Conservation (phyloP, 2,113 vertebrate genomes). For the Marmota monax region DNA sequence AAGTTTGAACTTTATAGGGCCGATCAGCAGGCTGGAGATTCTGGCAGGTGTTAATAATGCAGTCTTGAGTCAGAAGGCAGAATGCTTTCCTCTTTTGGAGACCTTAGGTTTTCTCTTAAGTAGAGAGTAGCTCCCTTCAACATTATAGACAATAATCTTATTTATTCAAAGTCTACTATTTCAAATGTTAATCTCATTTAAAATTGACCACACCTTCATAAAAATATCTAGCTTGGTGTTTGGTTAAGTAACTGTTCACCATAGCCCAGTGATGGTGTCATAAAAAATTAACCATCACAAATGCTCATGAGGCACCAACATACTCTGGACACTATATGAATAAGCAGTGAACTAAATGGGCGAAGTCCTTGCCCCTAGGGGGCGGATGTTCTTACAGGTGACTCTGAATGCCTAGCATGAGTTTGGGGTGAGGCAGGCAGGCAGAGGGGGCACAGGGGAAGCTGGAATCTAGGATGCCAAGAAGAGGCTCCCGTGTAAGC, state of each 20-base stretch:
- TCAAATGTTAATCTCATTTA: too few species aligned
- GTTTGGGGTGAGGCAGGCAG: background rate
- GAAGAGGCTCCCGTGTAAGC: background rate
- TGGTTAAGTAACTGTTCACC: too few species aligned
- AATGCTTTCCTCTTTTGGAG: too few species aligned
- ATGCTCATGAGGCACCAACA: background rate
- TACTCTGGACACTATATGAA: background rate
- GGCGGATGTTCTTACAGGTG: background rate
- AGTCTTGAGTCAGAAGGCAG: background rate
- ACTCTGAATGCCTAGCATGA: background rate
- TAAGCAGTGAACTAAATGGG: background rate
- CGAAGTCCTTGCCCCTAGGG: background rate
- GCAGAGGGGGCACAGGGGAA: too few species aligned
- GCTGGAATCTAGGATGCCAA: too few species aligned
- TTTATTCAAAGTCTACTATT: too few species aligned
- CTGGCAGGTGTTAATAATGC: background rate
- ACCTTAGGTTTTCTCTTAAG: too few species aligned
- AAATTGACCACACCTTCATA: too few species aligned
- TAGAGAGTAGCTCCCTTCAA: too few species aligned
- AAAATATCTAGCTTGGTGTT: too few species aligned
- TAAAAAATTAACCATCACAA: background rate
- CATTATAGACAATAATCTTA: too few species aligned
- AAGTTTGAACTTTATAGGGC: background rate
- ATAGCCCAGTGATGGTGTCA: background rate
- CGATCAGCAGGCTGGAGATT: background rate